Base-by-base conservation (phyloP, 2,888 invertebrate species). In the Entomobrya proxima region DNA sequence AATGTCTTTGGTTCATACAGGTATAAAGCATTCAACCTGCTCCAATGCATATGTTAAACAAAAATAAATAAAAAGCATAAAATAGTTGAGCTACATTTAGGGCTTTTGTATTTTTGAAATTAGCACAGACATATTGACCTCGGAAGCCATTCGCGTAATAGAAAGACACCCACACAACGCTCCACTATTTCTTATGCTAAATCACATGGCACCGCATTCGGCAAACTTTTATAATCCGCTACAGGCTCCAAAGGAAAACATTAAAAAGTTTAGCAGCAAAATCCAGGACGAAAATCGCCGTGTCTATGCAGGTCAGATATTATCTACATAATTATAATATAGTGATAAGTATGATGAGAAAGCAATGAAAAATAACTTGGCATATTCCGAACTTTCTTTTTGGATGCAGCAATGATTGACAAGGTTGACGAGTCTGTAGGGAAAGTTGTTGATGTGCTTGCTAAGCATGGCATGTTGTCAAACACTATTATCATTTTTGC, bases 351-450 rank as follows among this genome's bases (percentile, higher is more conserved):
- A n/a, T n/a, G n/a, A n/a, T n/a, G n/a, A n/a, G n/a, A n/a, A n/a
- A n/a, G n/a, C n/a, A n/a, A n/a, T n/a, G n/a, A n/a, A n/a, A n/a
- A n/a, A n/a, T n/a, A n/a, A n/a, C n/a, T n/a, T n/a, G n/a, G n/a
- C n/a, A n/a, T n/a, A n/a, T n/a, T n/a, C n/a, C n/a, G n/a, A n/a
- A n/a, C n/a, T n/a, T n/a, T n/a, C n/a, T n/a, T n/a, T n/a, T n/a
- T n/a, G n/a, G n/a, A n/a, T n/a, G n/a, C n/a, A 96, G 97, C 96
- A 9, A 96, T 98, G 95, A 94, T 97, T 0, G 94, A 95, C 30
- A 95, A 95, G 89, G 92, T 98, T 90, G 98, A 98, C 91, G 94
- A 95, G 84, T 95, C 97, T 47, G 94, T 98, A 0, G 97, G 97
- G 0, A 93, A 94, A 52, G 94, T 98, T 15, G 93, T 97, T 0